Evolutionary conservation across 2,113 vertebrate genomes (phyloP).

Genomic region (Hippocampus mohnikei): DNA sequence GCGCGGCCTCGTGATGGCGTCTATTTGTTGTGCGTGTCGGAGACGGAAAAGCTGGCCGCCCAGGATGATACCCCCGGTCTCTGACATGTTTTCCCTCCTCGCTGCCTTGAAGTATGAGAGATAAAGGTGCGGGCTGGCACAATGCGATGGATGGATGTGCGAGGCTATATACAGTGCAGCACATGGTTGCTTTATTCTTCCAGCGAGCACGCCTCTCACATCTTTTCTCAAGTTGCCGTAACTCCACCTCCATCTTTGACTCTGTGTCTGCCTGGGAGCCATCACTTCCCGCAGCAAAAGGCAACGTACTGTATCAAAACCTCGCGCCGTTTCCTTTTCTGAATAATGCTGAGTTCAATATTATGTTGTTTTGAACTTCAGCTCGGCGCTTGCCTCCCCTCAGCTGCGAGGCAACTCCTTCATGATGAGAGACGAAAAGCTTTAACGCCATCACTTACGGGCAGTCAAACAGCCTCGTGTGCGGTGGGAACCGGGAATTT

Average conservation of each 20-base stretch:
- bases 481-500: slow-evolving; percentile 44
- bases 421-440: slow-evolving; percentile 45
- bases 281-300: slow-evolving; percentile 59
- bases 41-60: slow-evolving; percentile 64
- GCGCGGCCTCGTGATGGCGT: slow-evolving; percentile 43
- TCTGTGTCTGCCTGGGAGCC: slow-evolving; percentile 58
- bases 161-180: slow-evolving; percentile 57
- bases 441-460: slow-evolving; percentile 62
- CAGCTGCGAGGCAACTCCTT: slow-evolving; percentile 61
- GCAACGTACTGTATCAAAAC: slow-evolving; percentile 69
- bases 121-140: slow-evolving; percentile 58
- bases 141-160: slow-evolving; percentile 60
- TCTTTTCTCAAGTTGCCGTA: slow-evolving; percentile 41
- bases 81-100: slow-evolving; percentile 69
- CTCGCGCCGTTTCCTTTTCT: slow-evolving; percentile 67
- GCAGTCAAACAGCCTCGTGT: slow-evolving; percentile 67
- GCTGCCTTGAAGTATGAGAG: slow-evolving; percentile 67
- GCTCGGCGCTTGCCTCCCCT: slow-evolving; percentile 46
- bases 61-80: slow-evolving; percentile 65
- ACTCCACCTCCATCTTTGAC: slow-evolving; percentile 62
- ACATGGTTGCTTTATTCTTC: slow-evolving; percentile 56
- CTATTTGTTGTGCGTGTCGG: slow-evolving; percentile 62
- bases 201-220: slow-evolving; percentile 43
- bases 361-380: slow-evolving; percentile 76
- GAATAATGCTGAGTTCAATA: slow-evolving; percentile 80